Conservation (phyloP, 2,888 invertebrate species). For the Oegoconia quadripuncta region DNA sequence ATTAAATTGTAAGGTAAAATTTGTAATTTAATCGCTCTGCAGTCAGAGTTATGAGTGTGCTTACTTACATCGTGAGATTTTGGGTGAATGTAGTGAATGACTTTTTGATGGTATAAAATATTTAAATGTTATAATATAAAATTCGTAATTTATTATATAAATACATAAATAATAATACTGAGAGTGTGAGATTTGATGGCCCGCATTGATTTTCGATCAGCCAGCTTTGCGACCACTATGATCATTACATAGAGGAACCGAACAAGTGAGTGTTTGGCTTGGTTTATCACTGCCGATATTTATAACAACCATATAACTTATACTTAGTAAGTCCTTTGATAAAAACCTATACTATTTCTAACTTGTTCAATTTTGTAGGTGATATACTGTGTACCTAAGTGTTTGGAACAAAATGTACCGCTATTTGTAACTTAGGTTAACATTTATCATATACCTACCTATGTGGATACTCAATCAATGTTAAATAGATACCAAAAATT, state of each 20-base stretch:
- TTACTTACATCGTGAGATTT: conserved; percentile 61
- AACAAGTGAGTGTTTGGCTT: conserved; percentile 56
- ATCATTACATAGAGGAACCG: conserved; percentile 24
- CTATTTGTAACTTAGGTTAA: conserved; percentile 63
- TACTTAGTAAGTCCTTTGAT: conserved; percentile 70
- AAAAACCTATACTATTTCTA: conserved; percentile 76
- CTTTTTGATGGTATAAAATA: conserved; percentile 58
- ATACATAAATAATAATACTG: conserved; percentile 30
- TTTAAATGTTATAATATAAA: conserved; percentile 47
- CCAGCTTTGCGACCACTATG: conserved; percentile 2
- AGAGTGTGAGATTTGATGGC: conserved; percentile 31
- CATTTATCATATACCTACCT: conserved; percentile 48
- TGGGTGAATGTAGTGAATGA: conserved; percentile 63
- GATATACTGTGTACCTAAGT: conserved; percentile 73
- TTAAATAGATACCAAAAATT: conserved; percentile 72
- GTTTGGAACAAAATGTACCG: conserved; percentile 70
- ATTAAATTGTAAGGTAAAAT: conserved; percentile 54
- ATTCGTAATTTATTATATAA: conserved; percentile 46
- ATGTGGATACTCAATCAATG: conserved; percentile 70
- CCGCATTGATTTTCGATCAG: neutral
- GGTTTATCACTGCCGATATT: conserved; percentile 73
- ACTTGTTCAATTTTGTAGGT: conserved; percentile 78
- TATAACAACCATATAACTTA: conserved; percentile 60
- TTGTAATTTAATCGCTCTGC: conserved; percentile 58
- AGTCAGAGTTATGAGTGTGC: conserved; percentile 49